These are phyloP conservation scores for Nymphalis urticae DNA, from an alignment of 2,888 invertebrate genomes.

Conservation along the genomic window DNA sequence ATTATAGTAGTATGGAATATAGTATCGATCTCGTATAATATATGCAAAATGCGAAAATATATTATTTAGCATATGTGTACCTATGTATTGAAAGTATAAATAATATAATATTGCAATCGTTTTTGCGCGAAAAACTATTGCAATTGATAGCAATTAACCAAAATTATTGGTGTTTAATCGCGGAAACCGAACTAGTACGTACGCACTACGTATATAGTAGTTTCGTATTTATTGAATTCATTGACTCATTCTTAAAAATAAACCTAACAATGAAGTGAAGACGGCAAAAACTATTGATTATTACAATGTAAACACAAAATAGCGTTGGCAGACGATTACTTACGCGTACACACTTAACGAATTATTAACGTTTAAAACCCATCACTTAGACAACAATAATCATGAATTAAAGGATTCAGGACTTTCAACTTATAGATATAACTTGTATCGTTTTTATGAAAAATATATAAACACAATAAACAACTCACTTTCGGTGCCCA, in stretches of 20 bases:
- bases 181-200: too few relatives aligned
- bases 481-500: conserved; percentile 56
- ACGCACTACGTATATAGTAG: neutral
- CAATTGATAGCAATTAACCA: too few relatives aligned
- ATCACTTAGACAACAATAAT: conserved; percentile 5
- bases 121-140: neutral
- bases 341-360: neutral
- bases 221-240: neutral
- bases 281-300: neutral
- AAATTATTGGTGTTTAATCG: too few relatives aligned
- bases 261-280: neutral
- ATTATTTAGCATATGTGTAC: too few relatives aligned
- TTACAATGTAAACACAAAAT: neutral
- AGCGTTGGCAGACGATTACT: neutral
- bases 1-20: too few relatives aligned
- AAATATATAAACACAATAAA: conserved; percentile 20
- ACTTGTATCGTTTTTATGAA: conserved; percentile 12
- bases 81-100: too few relatives aligned
- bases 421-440: neutral
- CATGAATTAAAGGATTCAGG: conserved; percentile 18
- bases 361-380: neutral
- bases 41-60: too few relatives aligned
- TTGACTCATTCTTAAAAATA: neutral
- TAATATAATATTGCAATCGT: neutral
- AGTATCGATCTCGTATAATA: too few relatives aligned